Evolutionary conservation across 2,797 vertebrate genomes (phyloP), one percentile per base, ranked within the genome.

Genomic region (Cryptoprocta ferox): DNA sequence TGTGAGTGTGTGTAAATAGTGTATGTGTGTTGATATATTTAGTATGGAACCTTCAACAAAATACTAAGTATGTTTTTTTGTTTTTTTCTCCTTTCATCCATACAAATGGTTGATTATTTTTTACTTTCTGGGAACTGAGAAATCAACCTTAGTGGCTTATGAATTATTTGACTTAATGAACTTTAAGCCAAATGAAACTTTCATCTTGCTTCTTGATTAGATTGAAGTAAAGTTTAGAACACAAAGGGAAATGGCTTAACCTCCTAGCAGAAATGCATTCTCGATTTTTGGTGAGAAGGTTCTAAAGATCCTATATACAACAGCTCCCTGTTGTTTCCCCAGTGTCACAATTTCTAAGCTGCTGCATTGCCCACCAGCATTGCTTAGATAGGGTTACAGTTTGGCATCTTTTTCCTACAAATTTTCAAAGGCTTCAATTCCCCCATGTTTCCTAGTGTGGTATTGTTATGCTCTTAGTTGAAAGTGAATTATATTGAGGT

Each of bases 401-500:
- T 48, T 63, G 66, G 24, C 14, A 19, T 94, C 14, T 63, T 82
- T 59, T 3, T 42, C 28, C 6, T 32, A 9, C 16, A 39, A 1
- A 28, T 86, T 86, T 42, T 92, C 71, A 89, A 91, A 88, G 56
- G 0, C 45, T 92, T 95, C n/a, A 92, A 0, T 95, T 88, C 18
- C 12, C 76, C 26, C 59, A 15, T 4, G 26, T 92, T 75, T 71
- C 73, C 28, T 39, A 35, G 28, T 63, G 63, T 82, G 30, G 53
- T 80, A 24, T 26, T 93, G 11, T 63, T 50, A 30, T 63, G 50
- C 50, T 89, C 32, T 82, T 93, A 45, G n/a, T 82, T 86, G 66
- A 68, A 68, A 76, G 45, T 85, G 24, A 86, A 89, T 79, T 94
- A 78, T 86, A 9, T 61, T 78, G 56, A 86, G 93, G 87, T 84